These are phyloP conservation scores for Helleia helle DNA, from an alignment of 2,888 invertebrate genomes.

Conservation along the genomic window DNA sequence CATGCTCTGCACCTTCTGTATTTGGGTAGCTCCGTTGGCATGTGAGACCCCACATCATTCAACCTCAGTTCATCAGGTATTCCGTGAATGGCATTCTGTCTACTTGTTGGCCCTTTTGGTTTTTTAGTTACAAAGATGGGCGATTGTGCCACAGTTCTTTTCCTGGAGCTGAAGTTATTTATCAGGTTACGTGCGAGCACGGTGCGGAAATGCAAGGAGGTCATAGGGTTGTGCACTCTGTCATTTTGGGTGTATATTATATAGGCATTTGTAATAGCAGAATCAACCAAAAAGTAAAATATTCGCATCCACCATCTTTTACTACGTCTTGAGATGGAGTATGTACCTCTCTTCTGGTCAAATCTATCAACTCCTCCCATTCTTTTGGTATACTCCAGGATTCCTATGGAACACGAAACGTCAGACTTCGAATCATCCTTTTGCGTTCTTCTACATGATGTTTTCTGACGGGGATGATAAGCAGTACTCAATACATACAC, in stretches of 20 bases:
- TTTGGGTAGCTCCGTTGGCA: constrained; percentile 10
- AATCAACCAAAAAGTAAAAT: constrained; percentile 23
- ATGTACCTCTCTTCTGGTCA: constrained; percentile 19
- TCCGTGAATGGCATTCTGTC: not conserved
- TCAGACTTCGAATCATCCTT: constrained; percentile 2
- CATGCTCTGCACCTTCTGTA: constrained; percentile 3
- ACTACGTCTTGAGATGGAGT: constrained; percentile 16
- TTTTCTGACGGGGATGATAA: constrained; percentile 7
- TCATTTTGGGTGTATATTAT: constrained; percentile 2
- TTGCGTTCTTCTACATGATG: constrained; percentile 8
- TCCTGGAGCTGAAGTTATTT: not conserved
- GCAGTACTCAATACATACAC: constrained; percentile 15
- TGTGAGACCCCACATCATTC: constrained; percentile 5
- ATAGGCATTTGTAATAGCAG: constrained; percentile 18
- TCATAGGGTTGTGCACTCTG: constrained; percentile 12
- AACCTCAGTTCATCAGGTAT: not conserved
- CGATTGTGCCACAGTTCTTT: not conserved
- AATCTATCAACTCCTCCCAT: constrained; percentile 19
- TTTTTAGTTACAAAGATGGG: not conserved
- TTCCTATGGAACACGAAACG: constrained; percentile 8
- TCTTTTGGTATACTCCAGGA: constrained; percentile 15
- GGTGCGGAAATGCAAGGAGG: constrained; percentile 8
- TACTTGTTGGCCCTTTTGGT: not conserved
- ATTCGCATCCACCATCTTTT: constrained; percentile 17
- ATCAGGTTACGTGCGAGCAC: constrained; percentile 12